Evolutionary conservation across 2,888 invertebrate genomes (phyloP), one percentile per base, ranked within the genome.

Genomic region (Cryptocephalus primarius): DNA sequence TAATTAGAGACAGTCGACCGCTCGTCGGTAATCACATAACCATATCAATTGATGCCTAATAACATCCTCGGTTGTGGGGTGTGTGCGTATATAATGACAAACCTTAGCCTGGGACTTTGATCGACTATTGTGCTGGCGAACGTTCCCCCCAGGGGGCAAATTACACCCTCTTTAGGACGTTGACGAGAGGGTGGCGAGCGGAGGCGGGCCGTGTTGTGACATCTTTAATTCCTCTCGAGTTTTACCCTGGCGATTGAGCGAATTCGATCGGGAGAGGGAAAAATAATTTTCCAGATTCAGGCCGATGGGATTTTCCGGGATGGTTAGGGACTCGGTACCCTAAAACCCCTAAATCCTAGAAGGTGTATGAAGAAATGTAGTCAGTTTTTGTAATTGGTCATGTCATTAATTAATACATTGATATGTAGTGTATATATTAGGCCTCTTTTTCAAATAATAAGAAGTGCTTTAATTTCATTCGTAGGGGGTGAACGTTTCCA

Each of bases 31-130:
- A 68, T 68, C 62, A 66, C 66, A 68, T 68, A 68, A 68, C 67
- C 67, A 63, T 68, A 68, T 68, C 68, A 68, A 68, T 67, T 67
- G 67, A 66, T 66, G 68, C 66, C 66, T 68, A 68, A 68, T 68
- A 68, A 68, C 64, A 66, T 65, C 64, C 63, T 62, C 36, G 36
- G 36, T 36, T 36, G 36, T 12, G 36, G 36, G 11, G n/a, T 11
- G 36, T 36, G 36, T n/a, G 36, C 11, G 48, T 48, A 57, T 56
- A 60, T 65, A 67, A 67, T 67, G 62, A 67, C 61, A 61, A 61
- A 60, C 61, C 61, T 62, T 62, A 54, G 59, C 52, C 51, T 36
- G 52, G 53, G 57, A 60, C 59, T 59, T 60, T 62, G 64, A 67
- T 65, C 65, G 65, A 61, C 62, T 63, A 65, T 66, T 66, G 67